Conservation (phyloP, 2,113 vertebrate species). For the Pogona vitticeps region DNA sequence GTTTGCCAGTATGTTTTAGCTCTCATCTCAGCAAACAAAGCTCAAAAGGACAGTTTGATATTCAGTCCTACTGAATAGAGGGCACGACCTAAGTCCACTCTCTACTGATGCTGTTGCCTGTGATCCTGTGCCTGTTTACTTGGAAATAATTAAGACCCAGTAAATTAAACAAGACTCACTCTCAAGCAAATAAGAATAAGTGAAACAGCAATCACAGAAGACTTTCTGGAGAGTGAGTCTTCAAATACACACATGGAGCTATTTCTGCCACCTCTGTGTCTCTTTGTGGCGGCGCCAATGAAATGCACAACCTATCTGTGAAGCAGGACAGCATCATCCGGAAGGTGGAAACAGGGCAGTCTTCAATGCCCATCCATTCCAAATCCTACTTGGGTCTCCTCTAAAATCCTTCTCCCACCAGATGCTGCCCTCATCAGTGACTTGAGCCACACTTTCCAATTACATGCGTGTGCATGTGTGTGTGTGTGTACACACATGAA, state of each 20-base stretch:
- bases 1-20: background rate
- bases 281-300: no score
- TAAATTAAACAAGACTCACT: background rate
- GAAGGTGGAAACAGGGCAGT: no score
- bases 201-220: background rate
- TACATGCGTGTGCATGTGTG: no score
- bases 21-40: background rate
- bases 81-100: background rate
- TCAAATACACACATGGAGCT: background rate
- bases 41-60: background rate
- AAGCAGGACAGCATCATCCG: no score
- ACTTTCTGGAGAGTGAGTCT: background rate
- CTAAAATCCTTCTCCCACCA: no score
- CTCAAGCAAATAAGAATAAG: background rate
- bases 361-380: no score
- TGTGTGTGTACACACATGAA: no score
- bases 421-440: no score
- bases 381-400: no score
- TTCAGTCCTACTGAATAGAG: background rate
- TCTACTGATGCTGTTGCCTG: no score
- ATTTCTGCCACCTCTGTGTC: background rate
- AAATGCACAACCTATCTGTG: no score
- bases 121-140: background rate
- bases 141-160: background rate
- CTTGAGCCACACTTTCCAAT: no score